These are phyloP conservation scores for Molossus alvarezi DNA, from an alignment of 2,797 vertebrate genomes.

Conservation along the genomic window DNA sequence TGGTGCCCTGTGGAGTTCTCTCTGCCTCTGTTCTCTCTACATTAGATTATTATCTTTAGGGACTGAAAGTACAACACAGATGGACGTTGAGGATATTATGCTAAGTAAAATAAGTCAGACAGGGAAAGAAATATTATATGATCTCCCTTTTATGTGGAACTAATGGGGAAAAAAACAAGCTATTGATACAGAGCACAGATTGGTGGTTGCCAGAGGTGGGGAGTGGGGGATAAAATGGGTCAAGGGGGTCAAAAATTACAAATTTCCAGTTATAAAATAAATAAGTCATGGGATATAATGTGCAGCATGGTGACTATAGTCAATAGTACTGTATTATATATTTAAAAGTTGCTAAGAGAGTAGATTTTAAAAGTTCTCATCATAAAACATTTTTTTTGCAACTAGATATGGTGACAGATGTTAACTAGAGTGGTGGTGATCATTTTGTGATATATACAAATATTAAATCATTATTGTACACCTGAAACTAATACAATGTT, in stretches of 20 bases:
- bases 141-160: background rate
- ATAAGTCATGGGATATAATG: background rate
- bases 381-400: background rate
- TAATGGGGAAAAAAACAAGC: background rate
- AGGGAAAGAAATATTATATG: background rate
- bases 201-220: background rate
- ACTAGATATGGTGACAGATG: background rate
- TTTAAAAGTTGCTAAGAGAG: background rate
- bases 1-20: background rate
- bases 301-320: background rate
- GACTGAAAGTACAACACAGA: background rate
- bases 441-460: background rate
- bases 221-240: background rate
- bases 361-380: background rate
- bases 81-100: background rate
- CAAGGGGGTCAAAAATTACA: background rate
- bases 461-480: background rate
- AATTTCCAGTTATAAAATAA: background rate
- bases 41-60: background rate
- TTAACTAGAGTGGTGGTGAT: background rate
- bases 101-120: background rate
- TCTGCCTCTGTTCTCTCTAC: background rate
- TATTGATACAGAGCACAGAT: background rate
- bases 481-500: background rate
- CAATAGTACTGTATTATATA: background rate